Percentiles rank a stretch among this genome's conserved stretches.
phyloP scores from a whole-genome alignment of 2,113 vertebrate species.

The Tenrec ecaudatus region DNA sequence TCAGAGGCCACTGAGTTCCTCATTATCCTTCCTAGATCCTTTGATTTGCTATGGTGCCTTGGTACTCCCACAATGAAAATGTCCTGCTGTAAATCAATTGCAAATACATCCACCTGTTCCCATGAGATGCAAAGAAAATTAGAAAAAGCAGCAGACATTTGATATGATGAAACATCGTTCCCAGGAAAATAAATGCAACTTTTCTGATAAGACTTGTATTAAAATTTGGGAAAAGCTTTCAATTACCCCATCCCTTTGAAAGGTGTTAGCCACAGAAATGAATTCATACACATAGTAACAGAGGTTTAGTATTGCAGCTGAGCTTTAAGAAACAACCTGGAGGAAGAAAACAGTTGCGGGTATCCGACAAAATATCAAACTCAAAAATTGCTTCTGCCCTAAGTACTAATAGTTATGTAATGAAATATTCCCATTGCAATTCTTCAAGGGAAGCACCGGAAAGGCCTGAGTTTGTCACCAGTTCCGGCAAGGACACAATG shows the following conservation, averaged over 20 bases:
- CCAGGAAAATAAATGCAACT: conserved; percentile 29
- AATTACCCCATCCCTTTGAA: background rate
- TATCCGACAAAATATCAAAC: background rate
- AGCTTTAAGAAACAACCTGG: background rate
- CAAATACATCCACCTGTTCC: background rate
- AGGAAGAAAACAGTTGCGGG: conserved; percentile 13
- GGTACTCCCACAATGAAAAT: background rate
- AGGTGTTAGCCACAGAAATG: conserved; percentile 45
- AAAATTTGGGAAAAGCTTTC: conserved; percentile 44
- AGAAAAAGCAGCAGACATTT: background rate
- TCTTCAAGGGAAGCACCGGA: conserved; percentile 3
- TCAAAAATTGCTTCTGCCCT: background rate
- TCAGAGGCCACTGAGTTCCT: too few relatives aligned
- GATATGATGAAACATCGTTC: background rate
- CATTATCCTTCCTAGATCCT: background rate
- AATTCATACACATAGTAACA: background rate
- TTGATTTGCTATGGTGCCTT: background rate
- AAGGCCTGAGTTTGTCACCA: background rate
- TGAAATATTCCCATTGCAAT: conserved; percentile 9
- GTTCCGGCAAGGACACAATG: background rate
- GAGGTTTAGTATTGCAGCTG: background rate
- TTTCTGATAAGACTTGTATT: conserved; percentile 29
- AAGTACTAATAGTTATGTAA: background rate
- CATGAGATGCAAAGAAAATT: background rate
- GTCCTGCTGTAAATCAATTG: background rate